Evolutionary conservation across 2,888 invertebrate species (phyloP), one percentile per base, ranked within the genome.

Genomic region (Sinelater perroti): DNA sequence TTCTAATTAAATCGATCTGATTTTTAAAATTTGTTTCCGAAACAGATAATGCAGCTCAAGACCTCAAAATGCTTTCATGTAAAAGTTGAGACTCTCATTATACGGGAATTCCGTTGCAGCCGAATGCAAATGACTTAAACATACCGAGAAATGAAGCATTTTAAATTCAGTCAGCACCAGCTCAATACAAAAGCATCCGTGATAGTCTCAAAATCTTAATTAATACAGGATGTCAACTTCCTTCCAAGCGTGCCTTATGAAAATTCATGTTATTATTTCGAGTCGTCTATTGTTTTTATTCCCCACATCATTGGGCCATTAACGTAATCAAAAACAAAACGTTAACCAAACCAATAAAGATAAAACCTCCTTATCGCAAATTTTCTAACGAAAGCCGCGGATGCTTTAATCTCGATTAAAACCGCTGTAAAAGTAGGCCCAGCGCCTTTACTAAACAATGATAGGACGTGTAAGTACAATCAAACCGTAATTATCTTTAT

Each of bases 151-250:
- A 24, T 14, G 7, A 10, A 2, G n/a, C 24, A 40, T 11, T 40
- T 24, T 24, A 21, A 24, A 40, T 40, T 40, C 40, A 14, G 8
- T 40, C 14, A 40, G 13, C 6, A 26, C 13, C 8, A 7, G 14
- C 24, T 14, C n/a, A 10, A 38, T 38, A 21, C 21, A 21, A 20
- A 38, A 21, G 21, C 38, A 38, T 1, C 20, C 5, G 10, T 18
- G 20, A 24, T 40, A 40, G 21, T 40, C 26, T 40, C 13, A 24
- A n/a, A n/a, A 11, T 24, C 14, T 13, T 40, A 40, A 40, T 40
- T 40, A 40, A 40, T 2, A 38, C 40, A 40, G 40, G 40, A 40
- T 40, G 40, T 16, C 2, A 24, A 24, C 21, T 24, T 40, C 24
- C 40, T 24, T 40, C 24, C 11, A 13, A 40, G 40, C 16, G 8